A percentile compares a stretch with the other conserved stretches of the same genome.
phyloP scores from a whole-genome alignment of 2,113 vertebrate genomes.

The Pelobates fuscus region DNA sequence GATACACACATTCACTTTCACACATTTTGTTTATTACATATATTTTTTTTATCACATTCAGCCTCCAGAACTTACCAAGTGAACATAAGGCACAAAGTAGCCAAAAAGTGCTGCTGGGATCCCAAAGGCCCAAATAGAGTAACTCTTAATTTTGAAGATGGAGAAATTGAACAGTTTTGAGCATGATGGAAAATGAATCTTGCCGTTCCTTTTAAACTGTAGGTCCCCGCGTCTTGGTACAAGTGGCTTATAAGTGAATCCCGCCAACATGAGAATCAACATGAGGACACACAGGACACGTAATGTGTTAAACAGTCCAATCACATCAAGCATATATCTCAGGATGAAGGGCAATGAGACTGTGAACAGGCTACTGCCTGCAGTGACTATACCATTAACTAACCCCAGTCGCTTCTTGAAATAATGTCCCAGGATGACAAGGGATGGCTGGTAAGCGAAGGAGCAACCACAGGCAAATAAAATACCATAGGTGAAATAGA shows the following conservation, averaged over 20 bases:
- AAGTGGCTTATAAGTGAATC: conserved; percentile 87
- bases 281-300: conserved; percentile 81
- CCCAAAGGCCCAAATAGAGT: conserved; percentile 91
- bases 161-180: conserved; percentile 83
- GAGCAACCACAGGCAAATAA: conserved; percentile 95
- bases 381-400: conserved; percentile 95
- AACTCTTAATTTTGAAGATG: conserved; percentile 86
- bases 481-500: conserved; percentile 95
- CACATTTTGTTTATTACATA: too few relatives aligned
- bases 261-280: conserved; percentile 86
- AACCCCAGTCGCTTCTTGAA: conserved; percentile 94
- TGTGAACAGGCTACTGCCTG: conserved; percentile 92
- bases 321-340: conserved; percentile 59
- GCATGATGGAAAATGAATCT: conserved; percentile 59
- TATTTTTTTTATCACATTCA: too few relatives aligned
- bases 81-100: conserved; percentile 97
- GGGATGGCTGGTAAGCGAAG: conserved; percentile 93
- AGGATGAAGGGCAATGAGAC: conserved; percentile 83
- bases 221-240: conserved; percentile 58
- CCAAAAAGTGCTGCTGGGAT: conserved; percentile 92
- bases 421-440: conserved; percentile 95
- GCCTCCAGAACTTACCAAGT: conserved; percentile 81
- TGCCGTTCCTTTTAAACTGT: conserved; percentile 59
- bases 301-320: conserved; percentile 77
- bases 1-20: too few relatives aligned